Percentiles rank a stretch among this genome's conserved stretches.
Conservation (phyloP, 2,113 vertebrate genomes). For the Otis tarda region DNA sequence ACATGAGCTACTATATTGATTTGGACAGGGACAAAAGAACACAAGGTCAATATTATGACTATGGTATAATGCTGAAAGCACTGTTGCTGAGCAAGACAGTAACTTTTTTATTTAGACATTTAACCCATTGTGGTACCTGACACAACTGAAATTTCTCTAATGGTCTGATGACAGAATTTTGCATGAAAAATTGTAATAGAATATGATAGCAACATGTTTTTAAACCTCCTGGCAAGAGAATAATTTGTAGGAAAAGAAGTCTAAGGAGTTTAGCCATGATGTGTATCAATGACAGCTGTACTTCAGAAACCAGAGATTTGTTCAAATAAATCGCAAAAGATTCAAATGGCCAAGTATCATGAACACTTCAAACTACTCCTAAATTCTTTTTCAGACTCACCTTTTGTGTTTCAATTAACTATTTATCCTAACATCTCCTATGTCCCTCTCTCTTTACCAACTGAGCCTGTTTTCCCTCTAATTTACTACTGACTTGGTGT, state of each 20-base stretch:
- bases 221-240: not conserved
- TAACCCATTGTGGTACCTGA: not conserved
- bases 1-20: constrained; percentile 39
- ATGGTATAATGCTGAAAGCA: not conserved
- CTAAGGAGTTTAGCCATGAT: not conserved
- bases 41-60: constrained; percentile 34
- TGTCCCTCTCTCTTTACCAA: not conserved
- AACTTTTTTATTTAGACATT: not conserved
- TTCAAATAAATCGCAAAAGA: not conserved
- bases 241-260: not conserved
- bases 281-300: not conserved
- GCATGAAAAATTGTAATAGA: not conserved
- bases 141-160: not conserved
- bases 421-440: not conserved
- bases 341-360: not conserved
- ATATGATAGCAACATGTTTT: not conserved
- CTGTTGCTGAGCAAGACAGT: not conserved
- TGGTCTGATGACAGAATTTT: constrained; percentile 17
- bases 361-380: not conserved
- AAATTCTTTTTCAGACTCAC: not conserved
- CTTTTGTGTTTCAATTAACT: not conserved
- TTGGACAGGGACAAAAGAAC: constrained; percentile 48
- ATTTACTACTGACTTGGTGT: not conserved
- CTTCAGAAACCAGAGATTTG: not conserved
- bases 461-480: not conserved